Evolutionary conservation across 2,113 vertebrate species (phyloP), one percentile per base, ranked within the genome.

Genomic region (Thryonomys swinderianus): DNA sequence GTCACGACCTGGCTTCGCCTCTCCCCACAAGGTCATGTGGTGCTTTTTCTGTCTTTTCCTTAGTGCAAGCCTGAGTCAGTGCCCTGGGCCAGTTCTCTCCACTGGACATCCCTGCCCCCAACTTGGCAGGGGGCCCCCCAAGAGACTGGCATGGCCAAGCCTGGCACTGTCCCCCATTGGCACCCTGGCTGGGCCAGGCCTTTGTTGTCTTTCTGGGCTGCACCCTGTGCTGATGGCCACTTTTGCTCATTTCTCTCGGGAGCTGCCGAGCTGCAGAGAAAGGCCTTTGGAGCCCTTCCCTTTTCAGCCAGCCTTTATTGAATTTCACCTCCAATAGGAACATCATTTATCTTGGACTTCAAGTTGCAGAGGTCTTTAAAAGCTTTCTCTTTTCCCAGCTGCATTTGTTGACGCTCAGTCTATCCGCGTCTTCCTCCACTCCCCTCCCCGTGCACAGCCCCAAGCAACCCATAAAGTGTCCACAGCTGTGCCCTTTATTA

Each of bases 341-440:
- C 98, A 97, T 98, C 98, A 98, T 98, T 98, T 98, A 98, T 98
- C 98, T 98, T 98, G 96, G 98, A 98, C 98, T 98, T 98, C 97
- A 97, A 95, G 97, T 98, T 98, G 97, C 93, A 93, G 98, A 98
- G 99, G 98, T 98, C 98, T 98, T 98, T 98, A 98, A 98, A 98
- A 98, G 99, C 99, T 97, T 98, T 98, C 99, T 99, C 98, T 98
- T 98, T 98, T 98, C 98, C 99, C 99, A 99, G 99, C 99, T 99
- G 99, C 99, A 98, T 99, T 99, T 99, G 99, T 99, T 99, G 99
- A 99, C 99, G 99, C 99, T 98, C 98, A 98, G 99, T 99, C 99
- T 99, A 99, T 99, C 99, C 98, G 98, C 90, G 97, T 97, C 98
- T 97, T 98, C 98, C 98, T 98, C 96, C 96, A 12, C 96, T 95